Percentiles rank a stretch among this genome's conserved stretches.
phyloP scores from a whole-genome alignment of 2,888 invertebrate species.

The Phrixothrix hirtus region DNA sequence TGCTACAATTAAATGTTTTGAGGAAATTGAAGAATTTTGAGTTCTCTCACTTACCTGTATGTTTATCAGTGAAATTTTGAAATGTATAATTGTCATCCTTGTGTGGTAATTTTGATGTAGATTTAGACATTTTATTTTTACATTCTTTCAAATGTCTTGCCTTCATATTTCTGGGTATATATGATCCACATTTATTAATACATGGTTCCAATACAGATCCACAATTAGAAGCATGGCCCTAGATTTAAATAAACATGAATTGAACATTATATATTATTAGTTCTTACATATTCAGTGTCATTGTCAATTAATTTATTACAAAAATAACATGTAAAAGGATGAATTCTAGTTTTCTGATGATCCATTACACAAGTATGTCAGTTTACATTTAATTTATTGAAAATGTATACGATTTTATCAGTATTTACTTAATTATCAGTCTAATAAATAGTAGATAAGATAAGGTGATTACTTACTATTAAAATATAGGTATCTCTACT shows the following conservation, averaged over 20 bases:
- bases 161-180: constrained; percentile 67
- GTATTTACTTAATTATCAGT: not conserved
- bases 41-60: too few relatives aligned
- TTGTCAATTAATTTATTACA: constrained; percentile 69
- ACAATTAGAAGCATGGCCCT: constrained; percentile 71
- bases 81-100: not conserved
- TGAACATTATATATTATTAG: not conserved
- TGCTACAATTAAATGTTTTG: not conserved
- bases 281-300: constrained; percentile 65
- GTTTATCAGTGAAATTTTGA: constrained; percentile 1
- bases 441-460: not conserved
- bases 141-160: constrained; percentile 62
- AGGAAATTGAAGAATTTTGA: not conserved
- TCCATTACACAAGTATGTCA: not conserved
- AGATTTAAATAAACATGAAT: constrained; percentile 30
- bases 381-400: too few relatives aligned
- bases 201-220: constrained; percentile 75
- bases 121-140: constrained; percentile 40
- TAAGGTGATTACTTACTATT: not conserved
- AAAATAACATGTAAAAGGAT: constrained; percentile 64
- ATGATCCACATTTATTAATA: constrained; percentile 69
- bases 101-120: constrained; percentile 4
- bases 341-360: not conserved
- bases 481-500: not conserved
- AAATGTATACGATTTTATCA: too few relatives aligned